These are phyloP conservation scores for Bilobella aurantiaca DNA, from an alignment of 1,140 invertebrate species.

Conservation along the genomic window DNA sequence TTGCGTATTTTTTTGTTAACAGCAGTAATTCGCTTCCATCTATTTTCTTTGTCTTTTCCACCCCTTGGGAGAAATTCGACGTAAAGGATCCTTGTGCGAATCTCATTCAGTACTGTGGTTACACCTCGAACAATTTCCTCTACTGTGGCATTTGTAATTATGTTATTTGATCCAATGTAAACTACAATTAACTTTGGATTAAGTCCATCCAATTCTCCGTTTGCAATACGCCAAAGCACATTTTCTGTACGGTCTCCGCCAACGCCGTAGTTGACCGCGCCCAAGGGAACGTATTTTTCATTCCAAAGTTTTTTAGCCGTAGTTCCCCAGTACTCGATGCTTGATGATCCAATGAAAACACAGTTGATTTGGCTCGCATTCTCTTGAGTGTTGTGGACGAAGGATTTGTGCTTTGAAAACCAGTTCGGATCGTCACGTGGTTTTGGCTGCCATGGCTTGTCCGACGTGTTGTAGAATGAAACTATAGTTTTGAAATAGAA, in stretches of 20 bases:
- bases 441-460: background rate
- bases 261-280: constrained; percentile 48
- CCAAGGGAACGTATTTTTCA: constrained; percentile 18
- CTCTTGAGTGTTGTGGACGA: background rate
- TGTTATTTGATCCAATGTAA: constrained; percentile 17
- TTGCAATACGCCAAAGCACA: constrained; percentile 47
- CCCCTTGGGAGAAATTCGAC: background rate
- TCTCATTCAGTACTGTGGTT: background rate
- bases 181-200: constrained; percentile 41
- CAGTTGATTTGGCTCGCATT: background rate
- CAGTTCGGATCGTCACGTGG: background rate
- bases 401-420: background rate
- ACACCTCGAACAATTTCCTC: background rate
- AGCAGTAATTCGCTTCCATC: background rate
- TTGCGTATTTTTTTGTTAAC: background rate
- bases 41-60: background rate
- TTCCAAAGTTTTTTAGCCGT: constrained; percentile 9
- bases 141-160: background rate
- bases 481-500: no score
- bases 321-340: constrained; percentile 4
- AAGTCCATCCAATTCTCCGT: constrained; percentile 48
- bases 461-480: no score
- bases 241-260: constrained; percentile 49
- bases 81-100: background rate
- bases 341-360: constrained; percentile 16